These are phyloP conservation scores for Taxidea taxus DNA, from an alignment of 2,113 vertebrate genomes.

Conservation along the genomic window DNA sequence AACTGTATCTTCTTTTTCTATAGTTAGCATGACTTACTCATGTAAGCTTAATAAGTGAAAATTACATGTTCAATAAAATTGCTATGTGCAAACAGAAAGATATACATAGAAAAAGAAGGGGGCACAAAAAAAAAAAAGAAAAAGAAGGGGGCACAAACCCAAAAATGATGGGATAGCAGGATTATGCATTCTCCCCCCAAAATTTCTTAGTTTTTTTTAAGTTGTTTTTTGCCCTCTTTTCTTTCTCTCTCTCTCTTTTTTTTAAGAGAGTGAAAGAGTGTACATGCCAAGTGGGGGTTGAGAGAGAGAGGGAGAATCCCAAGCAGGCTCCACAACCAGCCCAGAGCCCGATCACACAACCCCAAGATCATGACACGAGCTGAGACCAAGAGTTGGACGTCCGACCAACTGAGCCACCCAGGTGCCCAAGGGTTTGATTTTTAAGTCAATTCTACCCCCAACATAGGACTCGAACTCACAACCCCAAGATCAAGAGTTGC, in stretches of 20 bases:
- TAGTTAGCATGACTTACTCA: not conserved
- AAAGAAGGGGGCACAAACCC: not conserved
- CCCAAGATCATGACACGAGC: not conserved
- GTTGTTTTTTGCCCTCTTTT: not conserved
- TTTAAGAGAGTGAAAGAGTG: not conserved
- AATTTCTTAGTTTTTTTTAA: not conserved
- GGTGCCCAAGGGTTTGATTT: not conserved
- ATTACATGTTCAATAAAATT: not conserved
- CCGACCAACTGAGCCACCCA: not conserved
- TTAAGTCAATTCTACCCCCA: not conserved
- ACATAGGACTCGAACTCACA: not conserved
- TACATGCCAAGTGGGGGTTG: not conserved
- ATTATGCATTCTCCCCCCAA: not conserved
- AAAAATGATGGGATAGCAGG: not conserved
- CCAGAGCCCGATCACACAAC: not conserved
- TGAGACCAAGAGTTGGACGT: not conserved
- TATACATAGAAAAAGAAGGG: not conserved
- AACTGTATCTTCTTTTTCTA: not conserved
- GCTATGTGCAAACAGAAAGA: not conserved
- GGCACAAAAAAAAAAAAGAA: not conserved
- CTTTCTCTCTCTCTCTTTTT: not conserved
- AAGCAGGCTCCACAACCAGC: not conserved
- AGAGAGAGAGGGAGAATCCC: not conserved
- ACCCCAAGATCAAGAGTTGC: not conserved
- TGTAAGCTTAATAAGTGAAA: slow-evolving; percentile 1